A percentile compares a stretch with the other conserved stretches of the same genome.
phyloP scores from a whole-genome alignment of 2,797 vertebrate species.

The Phoeniculus purpureus region DNA sequence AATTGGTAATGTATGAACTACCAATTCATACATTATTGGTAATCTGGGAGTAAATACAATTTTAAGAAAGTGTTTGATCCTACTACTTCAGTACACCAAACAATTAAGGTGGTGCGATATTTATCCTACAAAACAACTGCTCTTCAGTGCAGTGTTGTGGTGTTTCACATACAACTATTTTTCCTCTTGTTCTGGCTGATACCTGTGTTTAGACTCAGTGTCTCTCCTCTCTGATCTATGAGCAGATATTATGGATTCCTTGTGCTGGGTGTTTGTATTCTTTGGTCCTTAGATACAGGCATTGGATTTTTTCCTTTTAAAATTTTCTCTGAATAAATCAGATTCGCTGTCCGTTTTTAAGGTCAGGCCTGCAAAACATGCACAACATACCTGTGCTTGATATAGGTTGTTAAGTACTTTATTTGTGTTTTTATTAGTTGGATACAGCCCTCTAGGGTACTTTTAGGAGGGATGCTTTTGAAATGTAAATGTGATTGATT shows the following conservation, averaged over 20 bases:
- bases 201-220: neutral
- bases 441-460: conserved; percentile 14
- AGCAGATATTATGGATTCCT: neutral
- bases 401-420: conserved; percentile 59
- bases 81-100: neutral
- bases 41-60: neutral
- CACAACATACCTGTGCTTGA: conserved; percentile 14
- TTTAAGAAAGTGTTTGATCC: neutral
- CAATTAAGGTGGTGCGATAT: fast-evolving
- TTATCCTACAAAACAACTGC: neutral
- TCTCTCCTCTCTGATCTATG: neutral
- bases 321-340: neutral
- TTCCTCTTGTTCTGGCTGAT: neutral
- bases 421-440: conserved; percentile 60
- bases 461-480: conserved; percentile 45
- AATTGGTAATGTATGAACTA: too few relatives aligned
- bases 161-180: neutral
- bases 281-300: neutral
- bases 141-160: neutral
- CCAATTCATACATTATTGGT: too few relatives aligned
- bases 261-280: neutral
- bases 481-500: conserved; percentile 74
- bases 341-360: conserved; percentile 23
- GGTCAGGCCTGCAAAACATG: conserved; percentile 5
- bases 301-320: neutral